phyloP scores from a whole-genome alignment of 2,888 invertebrate genomes.

The Hedya salicella region DNA sequence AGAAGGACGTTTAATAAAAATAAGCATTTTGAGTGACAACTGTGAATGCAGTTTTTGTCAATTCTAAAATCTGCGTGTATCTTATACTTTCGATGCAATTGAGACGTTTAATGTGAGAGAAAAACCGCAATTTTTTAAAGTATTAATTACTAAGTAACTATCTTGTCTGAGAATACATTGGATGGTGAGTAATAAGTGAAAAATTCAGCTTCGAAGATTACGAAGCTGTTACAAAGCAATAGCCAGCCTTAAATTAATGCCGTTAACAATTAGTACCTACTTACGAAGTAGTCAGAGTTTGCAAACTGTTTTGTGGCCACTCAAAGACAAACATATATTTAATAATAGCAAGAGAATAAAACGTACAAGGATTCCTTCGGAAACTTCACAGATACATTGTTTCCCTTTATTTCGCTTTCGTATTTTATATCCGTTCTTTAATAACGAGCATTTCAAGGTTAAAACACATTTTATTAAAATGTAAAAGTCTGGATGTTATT shows the following conservation, averaged over 20 bases:
- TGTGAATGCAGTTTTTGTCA: too few species aligned
- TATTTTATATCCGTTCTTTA: slow-evolving; percentile 16
- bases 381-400: slow-evolving; percentile 23
- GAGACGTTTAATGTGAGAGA: too few species aligned
- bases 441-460: slow-evolving; percentile 12
- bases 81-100: too few species aligned
- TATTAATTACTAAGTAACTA: too few species aligned
- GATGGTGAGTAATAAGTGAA: too few species aligned
- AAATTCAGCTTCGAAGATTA: too few species aligned
- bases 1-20: too few species aligned
- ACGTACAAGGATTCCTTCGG: slow-evolving; percentile 2
- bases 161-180: too few species aligned
- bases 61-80: too few species aligned
- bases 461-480: slow-evolving; percentile 6
- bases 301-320: slow-evolving; percentile 2
- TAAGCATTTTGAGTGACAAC: too few species aligned
- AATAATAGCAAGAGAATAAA: slow-evolving; percentile 3
- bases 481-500: background rate
- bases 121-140: too few species aligned
- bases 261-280: background rate
- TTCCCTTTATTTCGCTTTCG: slow-evolving; percentile 7
- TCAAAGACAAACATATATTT: slow-evolving; percentile 10
- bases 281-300: background rate
- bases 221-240: background rate
- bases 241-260: background rate